These are phyloP conservation scores for Ispidina lecontei DNA, from an alignment of 2,797 vertebrate genomes.

Conservation along the genomic window DNA sequence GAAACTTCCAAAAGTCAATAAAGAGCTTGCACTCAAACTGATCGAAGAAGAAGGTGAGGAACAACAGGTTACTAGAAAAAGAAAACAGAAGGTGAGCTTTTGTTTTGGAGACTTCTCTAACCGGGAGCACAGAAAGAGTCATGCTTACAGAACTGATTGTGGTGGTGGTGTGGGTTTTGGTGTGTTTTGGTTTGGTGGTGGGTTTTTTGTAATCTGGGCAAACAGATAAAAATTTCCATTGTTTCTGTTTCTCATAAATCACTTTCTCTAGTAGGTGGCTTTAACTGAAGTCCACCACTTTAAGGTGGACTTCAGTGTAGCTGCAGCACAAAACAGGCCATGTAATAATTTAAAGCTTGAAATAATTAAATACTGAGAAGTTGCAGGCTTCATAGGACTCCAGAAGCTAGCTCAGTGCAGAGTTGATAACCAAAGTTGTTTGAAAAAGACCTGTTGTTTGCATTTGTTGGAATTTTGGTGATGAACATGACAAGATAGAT, in stretches of 20 bases:
- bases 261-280: not conserved
- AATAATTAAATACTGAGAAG: not conserved
- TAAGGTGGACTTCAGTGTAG: not conserved
- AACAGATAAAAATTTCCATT: not conserved
- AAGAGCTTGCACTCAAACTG: conserved; percentile 93
- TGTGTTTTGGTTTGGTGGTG: no score
- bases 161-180: not conserved
- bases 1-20: conserved; percentile 96
- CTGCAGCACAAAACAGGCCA: not conserved
- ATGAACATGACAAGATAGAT: not conserved
- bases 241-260: not conserved
- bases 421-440: not conserved
- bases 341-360: not conserved
- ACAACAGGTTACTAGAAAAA: conserved; percentile 81
- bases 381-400: rapidly evolving
- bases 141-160: not conserved
- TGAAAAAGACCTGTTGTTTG: not conserved
- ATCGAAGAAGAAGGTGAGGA: conserved; percentile 91
- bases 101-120: not conserved
- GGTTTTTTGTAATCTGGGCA: not conserved
- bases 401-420: not conserved
- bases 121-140: not conserved
- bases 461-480: not conserved
- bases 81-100: conserved; percentile 89
- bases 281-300: not conserved